Evolutionary conservation across 1,140 invertebrate species (phyloP), one percentile per base, ranked within the genome.

Genomic region (Zaprionus lachaisei): DNA sequence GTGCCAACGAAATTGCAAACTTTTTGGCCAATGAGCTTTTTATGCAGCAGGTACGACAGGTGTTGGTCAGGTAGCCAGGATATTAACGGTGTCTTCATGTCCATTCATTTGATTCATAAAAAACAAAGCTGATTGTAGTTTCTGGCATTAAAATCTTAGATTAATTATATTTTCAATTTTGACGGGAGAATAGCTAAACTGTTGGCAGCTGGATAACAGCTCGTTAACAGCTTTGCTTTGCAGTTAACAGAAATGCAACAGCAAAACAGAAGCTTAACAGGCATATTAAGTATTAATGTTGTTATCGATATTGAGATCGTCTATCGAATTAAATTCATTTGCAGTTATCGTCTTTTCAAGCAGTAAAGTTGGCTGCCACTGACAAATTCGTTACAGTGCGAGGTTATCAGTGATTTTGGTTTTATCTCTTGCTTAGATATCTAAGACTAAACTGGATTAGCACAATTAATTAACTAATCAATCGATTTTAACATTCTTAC

Each of bases 11-110:
- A 94, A 95, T 96, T 92, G 95, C 96, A 70, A 96, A 95, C 93
- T 95, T 97, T 93, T 94, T 97, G 80, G 96, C 96, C 82, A 96
- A 95, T 93, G 96, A 97, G 94, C 94, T 97, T 93, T 96, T 96
- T 93, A 96, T 95, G 94, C 96, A 97, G 86, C 95, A 95, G 95
- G 95, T 96, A 96, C 78, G 38, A 65, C 51, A 7, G 6, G 1
- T 41, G 15, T 15, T n/a, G 15, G n/a, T 5, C 5, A 41, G 15
- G 15, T n/a, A 2, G 38, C 15, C 15, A 5, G 14, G n/a, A 6
- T n/a, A 44, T 44, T 44, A 17, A 44, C 6, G 2, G 41, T 47
- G 9, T 7, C 41, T 17, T 7, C 0, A 44, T 0, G 6, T 17
- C n/a, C 41, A 1, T n/a, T 20, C 31, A 11, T 34, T 34, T 28